Evolutionary conservation across 2,113 vertebrate genomes (phyloP).

Genomic region (Eleginops maclovinus): DNA sequence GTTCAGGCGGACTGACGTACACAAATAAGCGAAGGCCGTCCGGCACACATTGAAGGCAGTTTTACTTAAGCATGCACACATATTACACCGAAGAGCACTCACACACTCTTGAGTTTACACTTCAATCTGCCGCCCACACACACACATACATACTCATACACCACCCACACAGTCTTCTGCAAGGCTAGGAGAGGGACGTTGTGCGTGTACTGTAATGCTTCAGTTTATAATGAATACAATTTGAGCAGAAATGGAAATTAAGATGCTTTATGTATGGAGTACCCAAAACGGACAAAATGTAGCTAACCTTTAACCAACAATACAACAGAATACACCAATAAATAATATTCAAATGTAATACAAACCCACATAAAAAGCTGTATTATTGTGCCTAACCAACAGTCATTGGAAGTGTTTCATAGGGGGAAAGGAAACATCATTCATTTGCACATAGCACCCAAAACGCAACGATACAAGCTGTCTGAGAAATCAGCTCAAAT

Average conservation of each 20-base stretch:
- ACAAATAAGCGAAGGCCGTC: conserved; percentile 10
- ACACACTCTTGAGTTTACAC: conserved; percentile 47
- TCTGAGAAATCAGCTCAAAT: too few species aligned
- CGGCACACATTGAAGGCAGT: conserved; percentile 17
- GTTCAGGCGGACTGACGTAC: conserved; percentile 28
- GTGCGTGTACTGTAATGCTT: not conserved
- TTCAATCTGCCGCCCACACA: conserved; percentile 54
- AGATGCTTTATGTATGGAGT: not conserved
- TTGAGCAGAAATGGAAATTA: not conserved
- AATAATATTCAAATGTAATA: too few species aligned
- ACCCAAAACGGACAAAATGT: not conserved
- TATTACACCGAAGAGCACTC: conserved; percentile 9
- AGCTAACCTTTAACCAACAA: not conserved
- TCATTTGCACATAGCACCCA: too few species aligned
- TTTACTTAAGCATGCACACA: conserved; percentile 13
- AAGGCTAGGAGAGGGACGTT: not conserved
- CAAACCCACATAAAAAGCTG: too few species aligned
- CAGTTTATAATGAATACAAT: not conserved
- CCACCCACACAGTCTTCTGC: conserved; percentile 57
- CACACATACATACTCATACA: conserved; percentile 29
- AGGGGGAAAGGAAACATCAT: too few species aligned
- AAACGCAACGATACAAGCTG: too few species aligned
- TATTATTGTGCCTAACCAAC: too few species aligned
- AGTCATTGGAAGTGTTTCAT: too few species aligned
- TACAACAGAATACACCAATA: too few species aligned